Conservation (phyloP, 37 sponge, comb jelly and placozoan genomes). For the Aphrocallistes beatrix region DNA sequence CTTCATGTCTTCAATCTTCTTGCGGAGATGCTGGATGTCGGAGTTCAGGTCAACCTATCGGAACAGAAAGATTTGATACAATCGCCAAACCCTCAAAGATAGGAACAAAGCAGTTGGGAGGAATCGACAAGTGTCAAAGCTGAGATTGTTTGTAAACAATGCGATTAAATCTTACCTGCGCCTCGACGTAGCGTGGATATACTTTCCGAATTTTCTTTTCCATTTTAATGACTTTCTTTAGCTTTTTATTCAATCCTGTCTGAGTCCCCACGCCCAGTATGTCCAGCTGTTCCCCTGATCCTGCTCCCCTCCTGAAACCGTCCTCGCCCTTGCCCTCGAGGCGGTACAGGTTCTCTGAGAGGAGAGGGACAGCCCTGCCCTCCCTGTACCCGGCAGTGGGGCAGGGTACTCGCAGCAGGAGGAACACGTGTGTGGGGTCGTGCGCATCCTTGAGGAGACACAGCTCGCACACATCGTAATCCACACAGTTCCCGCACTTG, state of each 20-base stretch:
- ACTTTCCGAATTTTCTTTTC: background rate
- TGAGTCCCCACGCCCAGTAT: too few relatives aligned
- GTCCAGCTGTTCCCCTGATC: too few relatives aligned
- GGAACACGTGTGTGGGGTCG: constrained; percentile 49
- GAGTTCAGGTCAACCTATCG: background rate
- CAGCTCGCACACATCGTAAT: constrained; percentile 76
- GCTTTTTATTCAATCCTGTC: background rate
- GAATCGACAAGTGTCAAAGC: too few relatives aligned
- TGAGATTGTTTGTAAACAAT: too few relatives aligned
- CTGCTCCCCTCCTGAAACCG: too few relatives aligned
- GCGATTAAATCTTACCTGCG: background rate
- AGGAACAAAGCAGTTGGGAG: too few relatives aligned
- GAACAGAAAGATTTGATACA: background rate
- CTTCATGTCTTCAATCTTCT: background rate
- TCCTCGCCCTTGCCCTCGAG: background rate
- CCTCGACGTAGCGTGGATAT: background rate
- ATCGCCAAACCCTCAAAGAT: too few relatives aligned
- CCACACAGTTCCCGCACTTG: constrained; percentile 82
- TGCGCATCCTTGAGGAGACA: constrained; percentile 47
- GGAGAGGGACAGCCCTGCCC: background rate
- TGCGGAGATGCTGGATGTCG: background rate
- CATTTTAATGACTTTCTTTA: background rate
- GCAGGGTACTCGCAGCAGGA: constrained; percentile 50
- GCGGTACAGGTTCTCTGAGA: background rate
- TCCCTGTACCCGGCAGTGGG: constrained; percentile 16